Evolutionary conservation across 1,140 invertebrate species (phyloP).

Genomic region (Polypedilum vanderplanki): DNA sequence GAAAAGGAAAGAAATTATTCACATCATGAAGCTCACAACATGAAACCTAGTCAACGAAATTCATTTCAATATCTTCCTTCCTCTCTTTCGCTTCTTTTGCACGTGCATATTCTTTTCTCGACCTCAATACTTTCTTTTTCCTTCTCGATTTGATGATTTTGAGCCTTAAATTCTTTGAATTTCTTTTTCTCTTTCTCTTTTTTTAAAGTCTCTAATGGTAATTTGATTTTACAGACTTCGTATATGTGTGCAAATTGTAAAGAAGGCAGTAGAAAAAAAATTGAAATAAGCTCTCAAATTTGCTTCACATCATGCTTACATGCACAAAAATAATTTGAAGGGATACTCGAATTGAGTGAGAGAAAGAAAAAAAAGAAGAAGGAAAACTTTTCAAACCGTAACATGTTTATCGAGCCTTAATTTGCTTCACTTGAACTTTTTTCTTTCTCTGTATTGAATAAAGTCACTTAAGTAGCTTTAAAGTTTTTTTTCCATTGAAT

Average conservation of each 20-base stretch:
- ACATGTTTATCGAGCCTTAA: not conserved
- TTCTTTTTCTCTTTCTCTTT: too few relatives aligned
- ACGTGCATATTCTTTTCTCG: not conserved
- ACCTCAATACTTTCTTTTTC: too few relatives aligned
- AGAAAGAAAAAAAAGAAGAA: not conserved
- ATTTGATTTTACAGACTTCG: too few relatives aligned
- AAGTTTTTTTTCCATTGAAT: too few relatives aligned
- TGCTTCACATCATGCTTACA: constrained; percentile 17
- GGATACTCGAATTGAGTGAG: not conserved
- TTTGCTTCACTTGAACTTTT: not conserved
- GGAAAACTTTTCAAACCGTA: not conserved
- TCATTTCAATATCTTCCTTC: not conserved
- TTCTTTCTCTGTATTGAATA: too few relatives aligned
- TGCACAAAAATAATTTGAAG: constrained; percentile 14
- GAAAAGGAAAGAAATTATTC: not conserved
- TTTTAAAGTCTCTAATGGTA: too few relatives aligned
- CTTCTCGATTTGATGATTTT: too few relatives aligned
- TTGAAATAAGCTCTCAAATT: constrained; percentile 15
- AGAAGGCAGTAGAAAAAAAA: not conserved
- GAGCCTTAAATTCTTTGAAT: too few relatives aligned
- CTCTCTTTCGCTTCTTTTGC: not conserved
- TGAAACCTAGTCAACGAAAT: not conserved
- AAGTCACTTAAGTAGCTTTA: too few relatives aligned
- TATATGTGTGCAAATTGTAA: too few relatives aligned
- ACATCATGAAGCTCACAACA: constrained; percentile 10